A percentile compares a stretch with the other conserved stretches of the same genome.
These are phyloP conservation scores for Habrosyne pyritoides DNA, from an alignment of 2,888 invertebrate species.

Conservation along the genomic window DNA sequence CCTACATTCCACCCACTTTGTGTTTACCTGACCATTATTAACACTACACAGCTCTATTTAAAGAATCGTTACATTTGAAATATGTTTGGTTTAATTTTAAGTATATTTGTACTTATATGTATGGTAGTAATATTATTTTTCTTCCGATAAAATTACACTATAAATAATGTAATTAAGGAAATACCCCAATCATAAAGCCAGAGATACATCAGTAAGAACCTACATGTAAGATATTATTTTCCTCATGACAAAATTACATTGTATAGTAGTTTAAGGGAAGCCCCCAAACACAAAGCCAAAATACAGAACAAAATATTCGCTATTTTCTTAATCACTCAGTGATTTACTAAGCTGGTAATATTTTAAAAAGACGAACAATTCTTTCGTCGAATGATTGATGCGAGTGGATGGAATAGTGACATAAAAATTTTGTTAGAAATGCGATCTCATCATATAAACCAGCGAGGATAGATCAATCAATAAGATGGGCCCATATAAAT, in stretches of 20 bases:
- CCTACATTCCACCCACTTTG: slow-evolving; percentile 46
- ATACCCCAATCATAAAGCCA: not conserved
- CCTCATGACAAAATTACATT: not conserved
- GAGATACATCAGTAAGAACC: too few species aligned
- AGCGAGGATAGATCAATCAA: not conserved
- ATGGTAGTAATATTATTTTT: not conserved
- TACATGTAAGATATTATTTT: not conserved
- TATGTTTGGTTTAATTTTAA: slow-evolving; percentile 8
- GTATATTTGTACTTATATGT: not conserved
- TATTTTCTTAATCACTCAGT: not conserved
- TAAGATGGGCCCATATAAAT: not conserved
- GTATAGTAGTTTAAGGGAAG: not conserved
- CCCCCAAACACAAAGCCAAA: not conserved
- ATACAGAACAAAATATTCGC: not conserved
- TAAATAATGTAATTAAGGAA: not conserved
- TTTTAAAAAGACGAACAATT: not conserved
- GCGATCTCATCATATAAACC: not conserved
- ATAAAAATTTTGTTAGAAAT: not conserved
- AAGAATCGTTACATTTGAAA: slow-evolving; percentile 14
- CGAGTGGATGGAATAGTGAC: not conserved
- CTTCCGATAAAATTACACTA: not conserved
- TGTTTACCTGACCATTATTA: slow-evolving; percentile 40
- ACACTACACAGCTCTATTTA: slow-evolving; percentile 13
- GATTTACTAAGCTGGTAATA: not conserved
- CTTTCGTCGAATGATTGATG: not conserved